Base-by-base conservation (phyloP, 2,113 vertebrate genomes). In the Cyphomyrus discorhynchus region DNA sequence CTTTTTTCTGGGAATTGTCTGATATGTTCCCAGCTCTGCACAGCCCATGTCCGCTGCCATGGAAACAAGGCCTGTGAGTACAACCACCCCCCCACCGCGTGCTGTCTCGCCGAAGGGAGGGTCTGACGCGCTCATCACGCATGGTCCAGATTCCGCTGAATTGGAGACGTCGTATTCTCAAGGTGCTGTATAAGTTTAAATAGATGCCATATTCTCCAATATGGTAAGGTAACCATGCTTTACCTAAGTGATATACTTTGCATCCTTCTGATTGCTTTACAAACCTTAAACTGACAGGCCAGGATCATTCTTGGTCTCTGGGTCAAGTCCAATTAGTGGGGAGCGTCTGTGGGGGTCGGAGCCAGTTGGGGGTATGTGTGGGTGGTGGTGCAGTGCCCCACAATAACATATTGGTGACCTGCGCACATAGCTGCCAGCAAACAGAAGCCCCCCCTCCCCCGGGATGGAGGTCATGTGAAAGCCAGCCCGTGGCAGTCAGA, bases 11-110 rank as follows among this genome's bases (percentile, higher is more conserved):
- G 90, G 94, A 96, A 96, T 95, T 91, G 93, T 90, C 94, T 94
- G 92, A 93, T 94, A 94, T 93, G 94, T 94, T 94, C 95, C 47
- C 93, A 91, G 92, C 91, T 93, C 92, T 42, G 90, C 94, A 89
- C 95, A 94, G 94, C 95, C 92, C 94, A 96, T 92, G 93, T 92
- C 62, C 0, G 96, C 96, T 97, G 92, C 97, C 96, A 98, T 98
- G 97, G 96, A 96, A 97, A 98, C 97, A 3, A 15, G 94, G 93
- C 93, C 89, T 94, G 93, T 90, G 90, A 94, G 70, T 93, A 89
- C 93, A 91, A 93, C 96, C 91, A 92, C 93, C 1, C 50, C 19
- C 92, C 93, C 94, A 94, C 91, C 88, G 86, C 82, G 86, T 89
- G 94, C 93, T 91, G 92, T 93, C 92, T 91, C 92, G 95, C 93